phyloP scores from a whole-genome alignment of 1,140 invertebrate species.

The Ceratosolen fusciceps region DNA sequence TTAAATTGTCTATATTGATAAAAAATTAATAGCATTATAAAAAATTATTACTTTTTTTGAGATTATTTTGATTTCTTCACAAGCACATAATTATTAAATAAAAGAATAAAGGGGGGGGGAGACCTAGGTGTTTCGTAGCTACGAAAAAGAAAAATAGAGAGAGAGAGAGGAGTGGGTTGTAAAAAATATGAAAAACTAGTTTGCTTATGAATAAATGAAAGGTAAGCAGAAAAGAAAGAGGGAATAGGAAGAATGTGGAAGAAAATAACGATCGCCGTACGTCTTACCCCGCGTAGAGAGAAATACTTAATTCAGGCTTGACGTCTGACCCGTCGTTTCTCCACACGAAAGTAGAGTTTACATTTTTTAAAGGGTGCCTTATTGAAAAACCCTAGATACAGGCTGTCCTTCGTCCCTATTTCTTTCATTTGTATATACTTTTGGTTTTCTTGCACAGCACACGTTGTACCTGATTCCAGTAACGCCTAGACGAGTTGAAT shows the following conservation, averaged over 20 bases:
- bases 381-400: slow-evolving; percentile 30
- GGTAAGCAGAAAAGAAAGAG: not conserved
- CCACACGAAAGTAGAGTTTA: slow-evolving; percentile 18
- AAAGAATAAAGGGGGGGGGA: too few species aligned
- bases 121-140: too few species aligned
- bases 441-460: not conserved
- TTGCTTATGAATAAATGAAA: slow-evolving; percentile 25
- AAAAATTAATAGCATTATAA: too few species aligned
- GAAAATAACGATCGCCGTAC: slow-evolving; percentile 43
- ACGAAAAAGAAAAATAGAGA: slow-evolving; percentile 40
- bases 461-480: not conserved
- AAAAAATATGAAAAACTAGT: slow-evolving; percentile 14
- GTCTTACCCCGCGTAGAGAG: slow-evolving; percentile 13
- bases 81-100: too few species aligned
- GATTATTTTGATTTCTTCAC: too few species aligned
- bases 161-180: not conserved
- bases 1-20: too few species aligned
- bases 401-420: not conserved
- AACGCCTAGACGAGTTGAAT: not conserved
- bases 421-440: slow-evolving; percentile 1
- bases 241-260: not conserved
- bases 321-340: not conserved
- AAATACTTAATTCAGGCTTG: slow-evolving; percentile 43
- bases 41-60: too few species aligned
- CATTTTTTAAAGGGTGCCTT: slow-evolving; percentile 43